A percentile compares a stretch with the other conserved stretches of the same genome.
Evolutionary conservation across 2,888 invertebrate genomes (phyloP).

Genomic region (Drosophila trichaetosa): DNA sequence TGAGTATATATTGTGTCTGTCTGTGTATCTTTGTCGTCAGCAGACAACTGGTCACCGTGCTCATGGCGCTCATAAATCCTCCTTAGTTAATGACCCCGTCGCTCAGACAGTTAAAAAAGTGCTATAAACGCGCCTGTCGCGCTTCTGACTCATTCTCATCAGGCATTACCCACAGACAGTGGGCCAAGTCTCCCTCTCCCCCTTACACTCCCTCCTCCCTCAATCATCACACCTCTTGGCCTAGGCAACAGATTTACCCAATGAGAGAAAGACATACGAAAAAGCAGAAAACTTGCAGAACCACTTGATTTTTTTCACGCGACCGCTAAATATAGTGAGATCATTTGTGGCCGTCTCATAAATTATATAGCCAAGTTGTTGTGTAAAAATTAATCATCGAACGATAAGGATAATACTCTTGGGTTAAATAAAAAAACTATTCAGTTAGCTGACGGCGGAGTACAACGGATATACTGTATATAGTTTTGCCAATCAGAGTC

Average conservation of each 20-base stretch:
- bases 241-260: slow-evolving; percentile 11
- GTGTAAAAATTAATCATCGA: neutral
- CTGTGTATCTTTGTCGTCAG: slow-evolving; percentile 50
- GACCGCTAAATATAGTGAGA: slow-evolving; percentile 20
- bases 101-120: slow-evolving; percentile 74
- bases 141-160: slow-evolving; percentile 57
- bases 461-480: no score
- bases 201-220: neutral
- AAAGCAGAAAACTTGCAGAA: slow-evolving; percentile 28
- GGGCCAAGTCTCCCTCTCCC: slow-evolving; percentile 40
- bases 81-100: slow-evolving; percentile 79
- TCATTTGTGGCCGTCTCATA: slow-evolving; percentile 26
- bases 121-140: slow-evolving; percentile 57
- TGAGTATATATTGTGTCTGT: slow-evolving; percentile 5
- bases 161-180: slow-evolving; percentile 40
- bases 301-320: slow-evolving; percentile 29
- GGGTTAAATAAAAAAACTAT: neutral
- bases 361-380: slow-evolving; percentile 3
- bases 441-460: neutral
- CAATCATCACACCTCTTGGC: neutral
- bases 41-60: slow-evolving; percentile 76
- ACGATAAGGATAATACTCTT: slow-evolving; percentile 24
- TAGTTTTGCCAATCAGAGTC: neutral
- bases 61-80: slow-evolving; percentile 75
- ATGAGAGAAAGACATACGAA: slow-evolving; percentile 1